A percentile compares a stretch with the other conserved stretches of the same genome.
Evolutionary conservation across 2,113 vertebrate genomes (phyloP).

Genomic region (Smithornis capensis): DNA sequence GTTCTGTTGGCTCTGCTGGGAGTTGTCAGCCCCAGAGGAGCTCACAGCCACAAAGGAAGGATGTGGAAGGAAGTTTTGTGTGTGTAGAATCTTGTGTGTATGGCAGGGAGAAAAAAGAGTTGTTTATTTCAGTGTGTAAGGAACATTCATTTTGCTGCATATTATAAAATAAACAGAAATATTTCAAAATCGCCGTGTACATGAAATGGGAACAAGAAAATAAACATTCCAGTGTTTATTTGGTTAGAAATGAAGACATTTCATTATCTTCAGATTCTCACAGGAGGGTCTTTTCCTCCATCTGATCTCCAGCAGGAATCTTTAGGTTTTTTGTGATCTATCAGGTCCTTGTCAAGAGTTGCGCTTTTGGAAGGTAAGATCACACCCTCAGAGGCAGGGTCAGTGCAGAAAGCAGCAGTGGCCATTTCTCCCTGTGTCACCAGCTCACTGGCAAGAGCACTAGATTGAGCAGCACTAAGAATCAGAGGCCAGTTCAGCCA

Average conservation of each 20-base stretch:
- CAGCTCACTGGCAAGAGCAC: background rate
- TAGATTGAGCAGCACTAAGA: background rate
- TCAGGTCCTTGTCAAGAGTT: background rate
- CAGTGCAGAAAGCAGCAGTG: background rate
- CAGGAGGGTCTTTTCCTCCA: background rate
- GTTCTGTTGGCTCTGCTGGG: background rate
- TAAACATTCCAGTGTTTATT: slow-evolving; percentile 11
- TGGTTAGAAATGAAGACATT: slow-evolving; percentile 11
- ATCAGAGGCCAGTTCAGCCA: background rate
- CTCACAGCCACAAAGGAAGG: slow-evolving; percentile 34
- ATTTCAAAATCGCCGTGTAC: background rate
- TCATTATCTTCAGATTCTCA: background rate
- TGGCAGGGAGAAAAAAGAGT: background rate
- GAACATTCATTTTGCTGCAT: background rate
- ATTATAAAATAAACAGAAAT: slow-evolving; percentile 15
- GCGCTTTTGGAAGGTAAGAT: background rate
- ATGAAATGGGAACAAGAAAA: background rate
- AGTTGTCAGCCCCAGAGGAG: background rate
- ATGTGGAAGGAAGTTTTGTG: slow-evolving; percentile 9
- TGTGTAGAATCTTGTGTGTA: background rate
- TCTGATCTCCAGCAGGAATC: background rate
- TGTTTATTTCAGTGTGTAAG: background rate
- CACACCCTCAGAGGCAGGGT: background rate
- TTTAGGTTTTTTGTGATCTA: background rate
- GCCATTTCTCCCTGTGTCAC: background rate